Base-by-base conservation (phyloP, 1,140 invertebrate genomes). In the Ceratina calcarata region DNA sequence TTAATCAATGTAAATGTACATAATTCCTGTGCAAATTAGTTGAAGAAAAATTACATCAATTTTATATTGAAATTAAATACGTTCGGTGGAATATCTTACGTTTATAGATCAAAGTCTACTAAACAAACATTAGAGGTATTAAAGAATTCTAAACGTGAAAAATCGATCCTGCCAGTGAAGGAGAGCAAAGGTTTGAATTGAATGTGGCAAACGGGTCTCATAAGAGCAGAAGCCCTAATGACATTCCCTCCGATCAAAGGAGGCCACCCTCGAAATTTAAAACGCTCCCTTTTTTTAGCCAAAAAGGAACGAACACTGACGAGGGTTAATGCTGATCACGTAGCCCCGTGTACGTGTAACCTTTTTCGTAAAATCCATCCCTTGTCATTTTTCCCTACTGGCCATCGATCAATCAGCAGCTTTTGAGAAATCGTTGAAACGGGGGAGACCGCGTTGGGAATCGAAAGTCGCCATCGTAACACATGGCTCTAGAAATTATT, bases 311-410 rank as follows among this genome's bases (percentile, higher is more conserved):
- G 84, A 82, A 71, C 69, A 84, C 86, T 87, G 87, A 90, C 81
- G 84, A 90, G 90, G 90, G 90, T 90, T 90, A 89, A 90, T 89
- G 89, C 90, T 86, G 90, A 91, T 91, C 89, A 90, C 89, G 89
- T 90, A 90, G 85, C 51, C 37, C n/a, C 67, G 62, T 81, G 86
- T 86, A 86, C 85, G 84, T 84, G 86, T 87, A 87, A 76, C 78
- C 75, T 65, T 71, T 58, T 27, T 51, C 37, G 22, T 68, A 75
- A 71, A 74, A 70, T 77, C 73, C 82, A 70, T 77, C 84, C 78
- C 66, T 82, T 69, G 66, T 80, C 82, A 87, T 86, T 88, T 87
- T 45, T 87, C 87, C 78, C 77, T 66, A 67, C 80, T 83, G 69
- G 70, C 80, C 78, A 84, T 84, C 83, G 76, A 85, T 85, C 84